Conservation (phyloP, 2,888 invertebrate species). For the Epinotia demarniana region DNA sequence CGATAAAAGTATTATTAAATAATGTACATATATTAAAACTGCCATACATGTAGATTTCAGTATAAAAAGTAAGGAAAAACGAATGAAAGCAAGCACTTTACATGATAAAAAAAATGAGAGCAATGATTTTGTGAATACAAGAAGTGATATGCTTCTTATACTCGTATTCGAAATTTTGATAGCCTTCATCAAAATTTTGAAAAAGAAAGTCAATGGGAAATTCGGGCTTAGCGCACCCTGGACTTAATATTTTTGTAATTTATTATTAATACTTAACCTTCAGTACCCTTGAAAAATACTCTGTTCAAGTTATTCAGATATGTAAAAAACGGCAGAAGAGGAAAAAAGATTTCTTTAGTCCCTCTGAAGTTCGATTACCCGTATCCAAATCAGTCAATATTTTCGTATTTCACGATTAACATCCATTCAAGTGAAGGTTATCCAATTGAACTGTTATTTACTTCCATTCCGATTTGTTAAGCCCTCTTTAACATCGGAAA, state of each 20-base stretch:
- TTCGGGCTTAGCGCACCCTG: too few relatives aligned
- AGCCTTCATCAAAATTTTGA: too few relatives aligned
- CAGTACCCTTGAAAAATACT: not conserved
- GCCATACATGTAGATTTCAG: too few relatives aligned
- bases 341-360: conserved; percentile 7
- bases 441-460: conserved; percentile 14
- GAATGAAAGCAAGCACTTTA: too few relatives aligned
- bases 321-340: conserved; percentile 8
- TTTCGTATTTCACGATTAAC: conserved; percentile 26
- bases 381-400: conserved; percentile 9
- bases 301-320: not conserved
- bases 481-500: conserved; percentile 17
- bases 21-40: too few relatives aligned
- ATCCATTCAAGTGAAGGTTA: conserved; percentile 26
- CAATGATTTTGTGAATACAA: not conserved
- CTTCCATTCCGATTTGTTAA: conserved; percentile 26
- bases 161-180: too few relatives aligned
- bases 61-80: too few relatives aligned
- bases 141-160: not conserved
- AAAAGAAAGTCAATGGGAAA: too few relatives aligned
- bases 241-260: too few relatives aligned
- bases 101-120: too few relatives aligned
- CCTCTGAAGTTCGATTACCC: conserved; percentile 10
- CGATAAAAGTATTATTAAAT: conserved; percentile 6
- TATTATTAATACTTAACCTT: not conserved